phyloP scores from a whole-genome alignment of 2,797 vertebrate species.

The Acrossocheilus wenchowensis region DNA sequence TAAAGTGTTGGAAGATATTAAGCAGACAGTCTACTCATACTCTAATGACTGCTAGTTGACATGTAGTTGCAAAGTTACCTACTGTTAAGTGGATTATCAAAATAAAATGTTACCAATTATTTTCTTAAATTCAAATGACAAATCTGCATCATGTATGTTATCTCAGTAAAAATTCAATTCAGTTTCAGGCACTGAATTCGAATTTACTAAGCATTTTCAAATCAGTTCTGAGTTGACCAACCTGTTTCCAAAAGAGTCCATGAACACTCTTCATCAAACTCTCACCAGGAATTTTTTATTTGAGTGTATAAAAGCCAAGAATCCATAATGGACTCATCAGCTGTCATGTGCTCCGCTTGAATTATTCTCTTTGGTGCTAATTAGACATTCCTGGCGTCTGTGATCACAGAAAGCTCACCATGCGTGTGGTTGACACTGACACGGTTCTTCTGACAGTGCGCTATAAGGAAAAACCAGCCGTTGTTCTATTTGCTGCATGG shows the following conservation, averaged over 20 bases:
- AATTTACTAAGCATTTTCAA: too few species aligned
- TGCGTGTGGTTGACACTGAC: constrained; percentile 50
- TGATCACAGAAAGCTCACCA: constrained; percentile 54
- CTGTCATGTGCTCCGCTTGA: constrained; percentile 32
- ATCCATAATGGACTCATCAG: constrained; percentile 22
- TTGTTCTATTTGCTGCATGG: constrained; percentile 75
- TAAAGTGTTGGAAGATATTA: too few species aligned
- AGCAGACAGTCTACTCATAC: background rate
- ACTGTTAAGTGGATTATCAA: background rate
- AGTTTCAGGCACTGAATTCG: too few species aligned
- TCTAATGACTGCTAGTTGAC: background rate
- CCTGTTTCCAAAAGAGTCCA: background rate
- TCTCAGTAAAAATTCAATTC: background rate
- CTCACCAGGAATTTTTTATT: constrained; percentile 14
- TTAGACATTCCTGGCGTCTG: constrained; percentile 63
- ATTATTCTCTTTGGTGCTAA: constrained; percentile 64
- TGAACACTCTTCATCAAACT: background rate
- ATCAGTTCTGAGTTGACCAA: background rate
- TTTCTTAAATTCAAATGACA: background rate
- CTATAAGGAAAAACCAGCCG: constrained; percentile 25
- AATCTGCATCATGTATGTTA: background rate
- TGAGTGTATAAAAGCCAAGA: constrained; percentile 30
- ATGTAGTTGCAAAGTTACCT: background rate
- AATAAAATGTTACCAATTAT: background rate
- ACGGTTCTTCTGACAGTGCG: background rate